Base-by-base conservation (phyloP, 2,888 invertebrate species). In the Crossocerus cetratus region DNA sequence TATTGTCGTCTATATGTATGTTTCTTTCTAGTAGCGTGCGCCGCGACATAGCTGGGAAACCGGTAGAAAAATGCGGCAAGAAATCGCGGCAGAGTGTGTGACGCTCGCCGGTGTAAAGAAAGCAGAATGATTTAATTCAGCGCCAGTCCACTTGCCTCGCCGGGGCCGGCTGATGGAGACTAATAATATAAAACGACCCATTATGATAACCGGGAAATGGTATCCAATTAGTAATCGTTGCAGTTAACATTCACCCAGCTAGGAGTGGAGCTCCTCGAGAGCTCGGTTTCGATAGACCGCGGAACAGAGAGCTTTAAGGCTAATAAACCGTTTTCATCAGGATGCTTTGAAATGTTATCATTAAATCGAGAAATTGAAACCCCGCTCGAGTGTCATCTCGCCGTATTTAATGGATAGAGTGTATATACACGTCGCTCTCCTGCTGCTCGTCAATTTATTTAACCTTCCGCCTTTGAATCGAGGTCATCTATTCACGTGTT, bases 91-190 rank as follows among this genome's bases (percentile, higher is more conserved):
- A 8, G 5, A 53, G 43, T 23, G 56, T 68, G 62, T 8, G 63
- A 32, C 54, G 67, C 64, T 67, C 62, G 43, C 54, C 14, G 76
- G 72, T 62, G 72, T 63, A 54, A 67, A 63, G 59, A 56, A 67
- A 57, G 58, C 72, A 58, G 21, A 60, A 60, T 32, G 49, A 63
- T 64, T 68, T 54, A 58, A 68, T 68, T 72, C 49, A 3, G 44
- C 18, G 5, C 23, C 49, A 16, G 3, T 4, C 49, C 49, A 49
- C n/a, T 49, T 49, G 16, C 49, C 49, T 49, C 16, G 8, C 16
- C 16, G 16, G n/a, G 49, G 16, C 16, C 16, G 16, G 49, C 13
- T 49, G 49, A 49, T 18, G 49, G 49, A 49, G 18, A 18, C 14
- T 55, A 22, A 22, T 55, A 55, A 49, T 49, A 49, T 49, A 49